Evolutionary conservation across 2,888 invertebrate species (phyloP).

Genomic region (Apodemia hepburni): DNA sequence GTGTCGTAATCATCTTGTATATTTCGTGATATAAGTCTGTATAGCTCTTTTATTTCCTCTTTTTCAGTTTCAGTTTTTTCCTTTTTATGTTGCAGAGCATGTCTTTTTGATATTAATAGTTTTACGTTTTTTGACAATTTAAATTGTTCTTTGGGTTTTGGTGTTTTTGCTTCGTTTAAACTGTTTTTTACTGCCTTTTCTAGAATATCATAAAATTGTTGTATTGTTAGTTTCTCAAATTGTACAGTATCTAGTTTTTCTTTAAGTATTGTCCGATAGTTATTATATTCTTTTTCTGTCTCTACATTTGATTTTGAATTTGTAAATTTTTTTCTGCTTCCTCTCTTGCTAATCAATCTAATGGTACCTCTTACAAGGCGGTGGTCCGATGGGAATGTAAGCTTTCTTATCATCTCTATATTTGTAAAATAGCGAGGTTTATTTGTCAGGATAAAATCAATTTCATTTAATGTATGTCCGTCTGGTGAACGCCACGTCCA

Average conservation of each 20-base stretch:
- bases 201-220: no score
- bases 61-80: no score
- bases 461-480: background rate
- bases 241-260: no score
- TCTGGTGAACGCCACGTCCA: background rate
- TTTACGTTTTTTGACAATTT: no score
- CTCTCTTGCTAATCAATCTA: background rate
- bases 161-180: no score
- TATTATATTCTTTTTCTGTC: slow-evolving; percentile 17
- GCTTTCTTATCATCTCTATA: background rate
- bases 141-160: no score
- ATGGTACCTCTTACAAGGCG: background rate
- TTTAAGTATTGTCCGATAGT: no score
- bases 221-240: no score
- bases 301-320: background rate
- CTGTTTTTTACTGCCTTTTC: no score
- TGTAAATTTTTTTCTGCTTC: background rate
- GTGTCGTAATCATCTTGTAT: no score
- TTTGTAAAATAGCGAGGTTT: background rate
- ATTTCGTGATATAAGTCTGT: background rate
- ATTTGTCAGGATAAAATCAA: background rate
- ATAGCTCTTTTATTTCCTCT: background rate
- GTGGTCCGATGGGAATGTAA: background rate
- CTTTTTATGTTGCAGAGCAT: no score
- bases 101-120: no score